Evolutionary conservation across 2,888 invertebrate species (phyloP), one percentile per base, ranked within the genome.

Genomic region (Epirrhoe tristata): DNA sequence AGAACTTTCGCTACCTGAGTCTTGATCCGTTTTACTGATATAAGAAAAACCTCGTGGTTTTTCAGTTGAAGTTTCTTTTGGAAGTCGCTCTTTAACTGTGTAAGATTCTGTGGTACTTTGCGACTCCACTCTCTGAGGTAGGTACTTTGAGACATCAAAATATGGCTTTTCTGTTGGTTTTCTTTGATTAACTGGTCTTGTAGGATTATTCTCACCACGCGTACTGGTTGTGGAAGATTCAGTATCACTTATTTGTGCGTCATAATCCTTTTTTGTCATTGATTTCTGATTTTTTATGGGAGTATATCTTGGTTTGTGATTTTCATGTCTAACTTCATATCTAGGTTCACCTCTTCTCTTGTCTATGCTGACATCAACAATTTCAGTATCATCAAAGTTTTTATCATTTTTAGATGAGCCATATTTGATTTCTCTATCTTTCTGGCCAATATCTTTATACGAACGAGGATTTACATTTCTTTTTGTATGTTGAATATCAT

Each of bases 301-400:
- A 32, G 85, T 83, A 61, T 92, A 89, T 63, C 81, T 76, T 17
- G 77, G 10, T 74, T 91, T 93, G 63, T 93, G 92, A 74, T 92
- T 92, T 55, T 67, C 31, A 34, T 81, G 83, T 70, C 82, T 83
- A 12, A 90, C 68, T 81, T 93, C 93, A 72, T 90, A 93, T 67
- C 87, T 85, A 1, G 93, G 93, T 79, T 93, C 93, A 56, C 90
- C 90, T 77, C 88, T 83, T 24, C 92, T 82, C 46, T 81, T 75
- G 69, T 91, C 91, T 24, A 80, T 58, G 71, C 81, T 91, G 0
- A 91, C 81, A 68, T 91, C 89, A 24, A 90, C 73, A 77, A 92
- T 85, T 59, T 77, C 80, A 46, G 79, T 36, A 63, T 82, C 81
- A 39, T 69, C 58, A 5, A 70, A 63, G 12, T 70, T 75, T 63